A percentile compares a stretch with the other conserved stretches of the same genome.
Conservation (phyloP, 30 jellyfish, hydroid and myxozoan species). For the Mastigias papua region DNA sequence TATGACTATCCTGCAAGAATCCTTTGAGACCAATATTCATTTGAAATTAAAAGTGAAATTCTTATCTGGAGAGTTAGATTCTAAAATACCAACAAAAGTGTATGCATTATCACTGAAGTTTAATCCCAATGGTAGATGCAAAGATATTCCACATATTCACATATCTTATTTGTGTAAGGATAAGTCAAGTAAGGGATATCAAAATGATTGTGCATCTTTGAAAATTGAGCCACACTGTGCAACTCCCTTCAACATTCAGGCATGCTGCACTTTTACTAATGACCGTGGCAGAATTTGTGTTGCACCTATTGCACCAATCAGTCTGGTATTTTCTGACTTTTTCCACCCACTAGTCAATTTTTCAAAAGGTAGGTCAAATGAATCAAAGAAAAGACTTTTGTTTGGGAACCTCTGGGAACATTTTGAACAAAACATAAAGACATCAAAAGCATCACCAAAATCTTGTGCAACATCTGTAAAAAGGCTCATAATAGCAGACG, state of each 20-base stretch:
- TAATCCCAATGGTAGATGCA: conserved; percentile 30
- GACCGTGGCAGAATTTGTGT: conserved; percentile 43
- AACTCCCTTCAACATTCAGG: conserved; percentile 10
- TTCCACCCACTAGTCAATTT: conserved; percentile 42
- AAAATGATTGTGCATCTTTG: conserved; percentile 3
- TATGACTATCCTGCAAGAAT: conserved; percentile 5
- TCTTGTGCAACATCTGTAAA: conserved; percentile 45
- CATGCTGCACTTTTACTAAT: conserved; percentile 51
- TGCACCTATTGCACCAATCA: conserved; percentile 49
- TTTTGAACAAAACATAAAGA: conserved; percentile 18
- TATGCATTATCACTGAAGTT: conserved; percentile 58
- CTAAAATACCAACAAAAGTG: conserved; percentile 8
- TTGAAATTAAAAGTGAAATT: conserved; percentile 10
- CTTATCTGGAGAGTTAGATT: background rate
- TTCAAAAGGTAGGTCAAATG: background rate
- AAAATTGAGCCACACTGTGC: conserved; percentile 28
- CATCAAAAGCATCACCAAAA: background rate
- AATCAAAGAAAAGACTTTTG: background rate
- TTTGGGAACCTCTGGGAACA: conserved; percentile 48
- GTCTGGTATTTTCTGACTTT: conserved; percentile 33
- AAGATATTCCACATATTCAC: conserved; percentile 27
- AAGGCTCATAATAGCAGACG: conserved; percentile 20
- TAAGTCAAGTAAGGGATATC: background rate
- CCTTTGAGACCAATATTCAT: conserved; percentile 26
- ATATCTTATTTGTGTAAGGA: conserved; percentile 8